Evolutionary conservation across 2,113 vertebrate species (phyloP).

Genomic region (Oncorhynchus masou): DNA sequence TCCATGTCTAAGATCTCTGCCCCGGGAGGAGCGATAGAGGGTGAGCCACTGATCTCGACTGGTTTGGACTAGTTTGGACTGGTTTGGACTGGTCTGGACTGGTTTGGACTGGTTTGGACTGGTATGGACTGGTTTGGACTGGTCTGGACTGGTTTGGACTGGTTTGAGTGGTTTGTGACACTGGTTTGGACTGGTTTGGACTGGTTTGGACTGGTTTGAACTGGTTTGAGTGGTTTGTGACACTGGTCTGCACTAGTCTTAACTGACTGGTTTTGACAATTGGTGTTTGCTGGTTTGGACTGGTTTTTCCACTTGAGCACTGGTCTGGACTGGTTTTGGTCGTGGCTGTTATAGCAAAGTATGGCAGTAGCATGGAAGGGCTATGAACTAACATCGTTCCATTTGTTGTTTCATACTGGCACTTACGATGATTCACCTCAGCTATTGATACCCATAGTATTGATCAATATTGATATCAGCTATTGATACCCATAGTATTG

Average conservation of each 20-base stretch:
- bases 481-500: too few relatives aligned
- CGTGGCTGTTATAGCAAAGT: neutral
- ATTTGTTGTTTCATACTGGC: too few relatives aligned
- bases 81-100: neutral
- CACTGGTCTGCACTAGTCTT: neutral
- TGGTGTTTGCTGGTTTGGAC: neutral
- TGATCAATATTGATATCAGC: too few relatives aligned
- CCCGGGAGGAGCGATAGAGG: constrained; percentile 88
- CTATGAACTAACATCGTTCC: too few relatives aligned
- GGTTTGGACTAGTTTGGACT: neutral
- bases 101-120: neutral
- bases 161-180: neutral
- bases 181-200: too few relatives aligned
- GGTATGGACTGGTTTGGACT: neutral
- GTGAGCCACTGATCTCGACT: constrained; percentile 61
- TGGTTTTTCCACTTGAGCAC: too few relatives aligned
- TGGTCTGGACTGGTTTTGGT: neutral
- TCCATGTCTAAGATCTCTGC: constrained; percentile 93
- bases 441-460: too few relatives aligned
- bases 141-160: constrained; percentile 6
- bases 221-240: neutral
- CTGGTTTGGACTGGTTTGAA: too few relatives aligned
- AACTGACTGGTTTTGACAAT: neutral
- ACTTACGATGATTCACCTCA: too few relatives aligned
- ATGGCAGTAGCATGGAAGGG: too few relatives aligned